These are phyloP conservation scores for Hypanus sabinus DNA, from an alignment of 2,113 vertebrate genomes.

Conservation along the genomic window DNA sequence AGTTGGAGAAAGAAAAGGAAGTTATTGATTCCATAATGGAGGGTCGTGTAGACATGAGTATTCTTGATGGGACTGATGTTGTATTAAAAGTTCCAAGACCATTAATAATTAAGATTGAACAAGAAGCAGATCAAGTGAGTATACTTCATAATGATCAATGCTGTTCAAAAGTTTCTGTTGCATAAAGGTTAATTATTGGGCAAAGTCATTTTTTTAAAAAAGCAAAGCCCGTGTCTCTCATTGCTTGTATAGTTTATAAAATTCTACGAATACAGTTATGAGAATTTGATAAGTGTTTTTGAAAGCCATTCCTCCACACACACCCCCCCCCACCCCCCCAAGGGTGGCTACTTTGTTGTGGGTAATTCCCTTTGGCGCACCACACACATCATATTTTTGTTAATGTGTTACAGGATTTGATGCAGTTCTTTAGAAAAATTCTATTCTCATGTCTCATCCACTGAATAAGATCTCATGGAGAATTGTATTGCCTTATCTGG, in stretches of 20 bases:
- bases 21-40: constrained; percentile 63
- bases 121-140: constrained; percentile 55
- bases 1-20: constrained; percentile 60
- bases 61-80: constrained; percentile 63
- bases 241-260: too few species aligned
- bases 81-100: constrained; percentile 56
- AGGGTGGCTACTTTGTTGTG: too few species aligned
- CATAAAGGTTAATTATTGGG: neutral
- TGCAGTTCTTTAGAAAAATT: neutral
- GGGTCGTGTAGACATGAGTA: constrained; percentile 48
- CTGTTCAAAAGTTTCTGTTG: neutral
- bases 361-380: too few species aligned
- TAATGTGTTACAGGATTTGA: too few species aligned
- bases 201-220: neutral
- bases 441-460: too few species aligned
- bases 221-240: neutral
- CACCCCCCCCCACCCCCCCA: too few species aligned
- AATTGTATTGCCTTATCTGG: neutral
- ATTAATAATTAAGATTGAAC: constrained; percentile 61
- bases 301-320: neutral
- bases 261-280: neutral
- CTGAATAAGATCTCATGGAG: neutral
- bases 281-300: neutral
- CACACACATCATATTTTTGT: neutral
- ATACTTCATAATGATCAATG: neutral